Percentiles rank a stretch among this genome's conserved stretches.
Evolutionary conservation across 1,140 invertebrate species (phyloP).

Genomic region (Drosophila guanche): DNA sequence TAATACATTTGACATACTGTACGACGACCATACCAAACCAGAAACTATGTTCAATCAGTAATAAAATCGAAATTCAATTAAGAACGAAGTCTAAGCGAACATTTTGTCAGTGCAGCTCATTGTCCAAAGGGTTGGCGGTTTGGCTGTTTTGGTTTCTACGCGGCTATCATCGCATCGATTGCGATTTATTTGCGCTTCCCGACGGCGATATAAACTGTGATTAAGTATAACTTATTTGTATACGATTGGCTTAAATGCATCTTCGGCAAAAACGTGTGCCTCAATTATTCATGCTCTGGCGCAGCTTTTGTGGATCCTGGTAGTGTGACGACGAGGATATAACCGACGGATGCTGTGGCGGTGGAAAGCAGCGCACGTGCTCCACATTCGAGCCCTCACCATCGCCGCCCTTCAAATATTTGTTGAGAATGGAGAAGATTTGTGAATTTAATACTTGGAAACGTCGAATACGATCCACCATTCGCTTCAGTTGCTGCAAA

Average conservation of each 20-base stretch:
- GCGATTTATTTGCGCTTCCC: background rate
- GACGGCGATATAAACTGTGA: conserved; percentile 32
- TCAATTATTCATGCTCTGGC: conserved; percentile 82
- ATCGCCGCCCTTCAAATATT: conserved; percentile 95
- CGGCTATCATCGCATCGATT: conserved; percentile 2
- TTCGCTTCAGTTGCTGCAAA: conserved; percentile 93
- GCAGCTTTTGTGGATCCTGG: conserved; percentile 82
- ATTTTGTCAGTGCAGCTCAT: conserved; percentile 19
- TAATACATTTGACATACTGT: conserved; percentile 62
- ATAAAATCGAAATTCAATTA: conserved; percentile 72
- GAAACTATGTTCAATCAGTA: conserved; percentile 40
- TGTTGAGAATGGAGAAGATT: conserved; percentile 98
- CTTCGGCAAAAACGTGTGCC: background rate
- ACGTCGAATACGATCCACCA: conserved; percentile 98
- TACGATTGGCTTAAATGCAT: conserved; percentile 62
- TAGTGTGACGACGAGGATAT: conserved; percentile 82
- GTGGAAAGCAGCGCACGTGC: conserved; percentile 98
- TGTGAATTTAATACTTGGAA: conserved; percentile 99
- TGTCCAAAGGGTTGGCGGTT: background rate
- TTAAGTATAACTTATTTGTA: conserved; percentile 52
- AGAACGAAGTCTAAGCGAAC: conserved; percentile 23
- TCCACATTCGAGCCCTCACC: conserved; percentile 95
- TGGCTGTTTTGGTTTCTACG: conserved; percentile 12
- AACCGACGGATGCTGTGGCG: conserved; percentile 91
- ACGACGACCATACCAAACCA: conserved; percentile 39